Conservation (phyloP, 2,888 invertebrate species). For the Amblyteles armatorius region DNA sequence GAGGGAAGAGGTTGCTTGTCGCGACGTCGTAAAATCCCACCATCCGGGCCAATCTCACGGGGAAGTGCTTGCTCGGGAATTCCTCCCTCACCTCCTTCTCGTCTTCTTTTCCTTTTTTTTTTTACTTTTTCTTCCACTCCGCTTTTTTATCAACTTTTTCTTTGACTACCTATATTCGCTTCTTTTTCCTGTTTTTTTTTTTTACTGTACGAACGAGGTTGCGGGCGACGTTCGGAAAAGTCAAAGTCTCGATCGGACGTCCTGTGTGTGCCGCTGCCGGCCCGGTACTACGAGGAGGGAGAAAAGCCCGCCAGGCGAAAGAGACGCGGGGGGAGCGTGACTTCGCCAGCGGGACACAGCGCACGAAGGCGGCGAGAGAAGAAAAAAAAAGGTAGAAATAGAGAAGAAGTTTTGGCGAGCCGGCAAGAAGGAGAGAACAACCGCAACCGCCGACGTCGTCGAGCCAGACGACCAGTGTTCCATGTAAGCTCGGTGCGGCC, state of each 20-base stretch:
- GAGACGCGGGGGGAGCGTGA: constrained; percentile 42
- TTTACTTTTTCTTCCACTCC: constrained; percentile 10
- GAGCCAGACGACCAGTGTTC: constrained; percentile 31
- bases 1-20: constrained; percentile 32
- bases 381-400: constrained; percentile 22
- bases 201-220: constrained; percentile 18
- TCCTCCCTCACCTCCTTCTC: constrained; percentile 22
- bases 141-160: constrained; percentile 29
- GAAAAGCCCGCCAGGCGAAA: constrained; percentile 36
- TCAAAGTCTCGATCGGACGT: constrained; percentile 58
- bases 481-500: constrained; percentile 35
- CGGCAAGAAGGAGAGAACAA: constrained; percentile 45
- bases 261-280: constrained; percentile 19
- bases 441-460: constrained; percentile 35
- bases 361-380: constrained; percentile 9
- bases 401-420: constrained; percentile 53
- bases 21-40: constrained; percentile 59
- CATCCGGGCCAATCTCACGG: constrained; percentile 66
- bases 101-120: constrained; percentile 2
- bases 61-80: constrained; percentile 61
- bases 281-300: constrained; percentile 4
- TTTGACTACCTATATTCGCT: constrained; percentile 18
- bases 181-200: constrained; percentile 35
- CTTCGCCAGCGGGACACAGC: constrained; percentile 43
- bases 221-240: constrained; percentile 57